Conservation (phyloP, 2,888 invertebrate genomes). For the Eilema caniola region DNA sequence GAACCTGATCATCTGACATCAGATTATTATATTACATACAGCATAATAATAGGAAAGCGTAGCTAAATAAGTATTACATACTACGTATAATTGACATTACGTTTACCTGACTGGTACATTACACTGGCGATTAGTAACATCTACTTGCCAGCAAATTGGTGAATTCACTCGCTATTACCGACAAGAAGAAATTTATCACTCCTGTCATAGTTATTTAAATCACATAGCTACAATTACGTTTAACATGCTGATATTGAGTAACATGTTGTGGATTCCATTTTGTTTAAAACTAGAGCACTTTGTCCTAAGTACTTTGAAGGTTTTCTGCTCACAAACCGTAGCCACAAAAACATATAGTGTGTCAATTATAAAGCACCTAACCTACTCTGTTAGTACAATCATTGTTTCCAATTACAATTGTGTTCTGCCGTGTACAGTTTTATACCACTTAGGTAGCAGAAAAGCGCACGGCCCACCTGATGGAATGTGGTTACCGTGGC, state of each 20-base stretch:
- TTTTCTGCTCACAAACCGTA: conserved; percentile 7
- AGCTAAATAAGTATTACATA: conserved; percentile 7
- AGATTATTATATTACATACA: background rate
- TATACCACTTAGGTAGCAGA: too few species aligned
- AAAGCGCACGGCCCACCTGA: too few species aligned
- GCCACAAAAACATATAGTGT: background rate
- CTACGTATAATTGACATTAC: conserved; percentile 19
- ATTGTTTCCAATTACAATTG: background rate
- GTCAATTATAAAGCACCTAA: conserved; percentile 1
- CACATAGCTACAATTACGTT: conserved; percentile 56
- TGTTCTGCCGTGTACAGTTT: background rate
- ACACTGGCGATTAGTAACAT: conserved; percentile 42
- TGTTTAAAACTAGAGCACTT: conserved; percentile 3
- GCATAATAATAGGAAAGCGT: conserved; percentile 2
- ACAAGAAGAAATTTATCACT: conserved; percentile 62
- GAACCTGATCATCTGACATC: background rate
- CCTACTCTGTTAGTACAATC: background rate
- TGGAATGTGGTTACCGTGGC: too few species aligned
- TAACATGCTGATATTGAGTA: conserved; percentile 56
- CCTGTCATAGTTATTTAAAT: conserved; percentile 66
- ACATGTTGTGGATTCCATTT: conserved; percentile 20
- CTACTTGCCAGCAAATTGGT: conserved; percentile 47
- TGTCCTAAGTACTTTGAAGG: background rate
- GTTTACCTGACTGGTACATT: conserved; percentile 18
- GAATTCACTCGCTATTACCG: conserved; percentile 54